Conservation (phyloP, 2,797 vertebrate species). For the Karalla daura region DNA sequence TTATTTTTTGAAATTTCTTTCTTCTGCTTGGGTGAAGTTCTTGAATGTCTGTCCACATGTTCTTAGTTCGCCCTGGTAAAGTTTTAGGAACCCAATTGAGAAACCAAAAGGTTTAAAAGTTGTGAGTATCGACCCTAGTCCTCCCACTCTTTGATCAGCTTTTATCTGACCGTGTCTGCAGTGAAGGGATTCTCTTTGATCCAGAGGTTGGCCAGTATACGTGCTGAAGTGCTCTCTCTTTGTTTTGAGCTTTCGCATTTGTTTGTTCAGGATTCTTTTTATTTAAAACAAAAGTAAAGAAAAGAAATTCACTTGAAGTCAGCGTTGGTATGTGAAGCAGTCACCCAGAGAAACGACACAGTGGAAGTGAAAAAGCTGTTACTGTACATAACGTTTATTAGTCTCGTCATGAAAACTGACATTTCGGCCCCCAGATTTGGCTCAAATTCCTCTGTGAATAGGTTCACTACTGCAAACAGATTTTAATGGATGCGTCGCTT, state of each 20-base stretch:
- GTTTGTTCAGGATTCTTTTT: slow-evolving; percentile 48
- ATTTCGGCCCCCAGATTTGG: slow-evolving; percentile 24
- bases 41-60: slow-evolving; percentile 40
- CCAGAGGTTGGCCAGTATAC: slow-evolving; percentile 26
- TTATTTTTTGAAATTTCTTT: neutral
- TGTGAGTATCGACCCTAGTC: slow-evolving; percentile 7
- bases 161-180: slow-evolving; percentile 31
- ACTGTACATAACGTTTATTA: slow-evolving; percentile 31
- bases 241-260: slow-evolving; percentile 33
- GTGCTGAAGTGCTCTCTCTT: too few species aligned
- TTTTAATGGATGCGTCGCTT: slow-evolving; percentile 63
- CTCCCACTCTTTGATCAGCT: neutral
- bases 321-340: slow-evolving; percentile 48
- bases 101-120: slow-evolving; percentile 34
- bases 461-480: slow-evolving; percentile 39
- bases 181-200: slow-evolving; percentile 24
- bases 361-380: slow-evolving; percentile 10
- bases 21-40: slow-evolving; percentile 14
- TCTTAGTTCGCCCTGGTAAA: slow-evolving; percentile 24
- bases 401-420: neutral
- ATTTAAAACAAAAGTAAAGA: slow-evolving; percentile 39
- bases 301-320: slow-evolving; percentile 30
- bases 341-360: slow-evolving; percentile 14
- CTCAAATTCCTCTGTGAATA: slow-evolving; percentile 17
- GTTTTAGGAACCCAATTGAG: slow-evolving; percentile 30